phyloP scores from a whole-genome alignment of 2,888 invertebrate species.

The Diarsia rubi region DNA sequence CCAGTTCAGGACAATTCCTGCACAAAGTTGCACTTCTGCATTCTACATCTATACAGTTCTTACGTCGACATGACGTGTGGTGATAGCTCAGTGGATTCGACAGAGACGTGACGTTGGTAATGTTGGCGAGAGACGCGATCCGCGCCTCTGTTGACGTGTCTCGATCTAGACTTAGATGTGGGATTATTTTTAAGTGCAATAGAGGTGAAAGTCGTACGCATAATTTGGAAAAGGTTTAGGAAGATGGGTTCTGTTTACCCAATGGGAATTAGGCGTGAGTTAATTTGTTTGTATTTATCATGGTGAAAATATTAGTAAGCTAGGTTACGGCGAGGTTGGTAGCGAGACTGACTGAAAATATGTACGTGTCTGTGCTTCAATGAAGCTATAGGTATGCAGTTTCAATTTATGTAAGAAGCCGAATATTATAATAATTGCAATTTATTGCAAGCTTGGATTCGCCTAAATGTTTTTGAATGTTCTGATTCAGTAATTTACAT shows the following conservation, averaged over 20 bases:
- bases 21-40: conserved; percentile 31
- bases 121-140: conserved; percentile 6
- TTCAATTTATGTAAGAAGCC: background rate
- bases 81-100: conserved; percentile 27
- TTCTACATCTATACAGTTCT: background rate
- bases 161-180: conserved; percentile 11
- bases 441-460: conserved; percentile 9
- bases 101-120: conserved; percentile 43
- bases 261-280: background rate
- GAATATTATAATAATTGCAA: background rate
- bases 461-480: background rate
- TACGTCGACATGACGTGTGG: conserved; percentile 33
- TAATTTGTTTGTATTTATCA: background rate
- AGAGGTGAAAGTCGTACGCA: background rate
- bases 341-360: too few species aligned
- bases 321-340: background rate
- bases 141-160: conserved; percentile 25
- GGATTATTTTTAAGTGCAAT: background rate
- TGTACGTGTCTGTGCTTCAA: too few species aligned
- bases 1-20: background rate
- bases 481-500: background rate
- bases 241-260: too few species aligned
- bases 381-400: background rate
- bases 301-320: background rate
- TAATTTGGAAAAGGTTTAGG: background rate